A percentile compares a stretch with the other conserved stretches of the same genome.
Evolutionary conservation across 92 coral and sea anemone species (phyloP).

Genomic region (Porites rus): DNA sequence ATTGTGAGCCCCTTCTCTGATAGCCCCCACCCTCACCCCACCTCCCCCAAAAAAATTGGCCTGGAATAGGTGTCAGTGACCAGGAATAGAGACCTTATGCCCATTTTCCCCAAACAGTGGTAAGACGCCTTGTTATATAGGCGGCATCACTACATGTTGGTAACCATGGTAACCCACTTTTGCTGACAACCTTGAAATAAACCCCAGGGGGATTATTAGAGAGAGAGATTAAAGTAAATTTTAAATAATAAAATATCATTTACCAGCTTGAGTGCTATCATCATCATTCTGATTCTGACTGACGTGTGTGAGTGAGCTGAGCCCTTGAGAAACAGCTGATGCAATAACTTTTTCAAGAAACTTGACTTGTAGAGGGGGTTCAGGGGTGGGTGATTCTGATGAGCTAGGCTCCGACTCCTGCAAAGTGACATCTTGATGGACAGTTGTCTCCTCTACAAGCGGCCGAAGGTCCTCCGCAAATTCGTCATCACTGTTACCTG

Average conservation of each 20-base stretch:
- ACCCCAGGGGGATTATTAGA: too few species aligned
- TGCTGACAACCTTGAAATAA: too few species aligned
- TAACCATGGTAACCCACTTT: too few species aligned
- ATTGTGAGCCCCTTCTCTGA: too few species aligned
- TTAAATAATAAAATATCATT: neutral
- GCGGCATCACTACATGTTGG: too few species aligned
- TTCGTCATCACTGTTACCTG: constrained; percentile 88
- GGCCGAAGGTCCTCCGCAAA: constrained; percentile 75
- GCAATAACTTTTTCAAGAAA: constrained; percentile 38
- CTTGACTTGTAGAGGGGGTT: constrained; percentile 22
- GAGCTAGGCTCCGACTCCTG: constrained; percentile 4
- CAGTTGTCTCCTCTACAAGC: constrained; percentile 3
- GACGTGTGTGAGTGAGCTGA: neutral
- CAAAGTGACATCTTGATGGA: constrained; percentile 5
- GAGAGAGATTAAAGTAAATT: too few species aligned
- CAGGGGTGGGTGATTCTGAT: constrained; percentile 15
- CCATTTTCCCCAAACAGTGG: too few species aligned
- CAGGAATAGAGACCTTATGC: too few species aligned
- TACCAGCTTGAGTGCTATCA: neutral
- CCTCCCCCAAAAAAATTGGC: too few species aligned
- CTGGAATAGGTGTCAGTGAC: too few species aligned
- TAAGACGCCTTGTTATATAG: too few species aligned
- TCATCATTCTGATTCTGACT: constrained; percentile 1
- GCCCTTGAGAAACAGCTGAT: constrained; percentile 33
- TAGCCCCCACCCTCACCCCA: too few species aligned